Conservation (phyloP, 2,113 vertebrate genomes). For the Sinocyclocheilus anshuiensis region DNA sequence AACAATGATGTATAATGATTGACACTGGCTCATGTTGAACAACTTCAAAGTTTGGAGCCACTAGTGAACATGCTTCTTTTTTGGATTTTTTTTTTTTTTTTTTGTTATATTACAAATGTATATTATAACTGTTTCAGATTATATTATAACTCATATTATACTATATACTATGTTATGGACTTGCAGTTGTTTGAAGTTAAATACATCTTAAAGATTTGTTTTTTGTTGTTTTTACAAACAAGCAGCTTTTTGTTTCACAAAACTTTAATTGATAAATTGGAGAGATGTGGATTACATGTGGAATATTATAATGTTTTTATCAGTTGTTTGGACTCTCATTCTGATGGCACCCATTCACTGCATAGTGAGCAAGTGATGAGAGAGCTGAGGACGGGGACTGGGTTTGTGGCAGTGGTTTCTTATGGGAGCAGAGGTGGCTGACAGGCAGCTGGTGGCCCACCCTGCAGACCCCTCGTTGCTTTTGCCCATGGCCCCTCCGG, state of each 20-base stretch:
- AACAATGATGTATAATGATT: conserved; percentile 69
- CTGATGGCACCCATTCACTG: no score
- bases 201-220: no score
- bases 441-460: conserved; percentile 65
- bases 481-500: conserved; percentile 66
- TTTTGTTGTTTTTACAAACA: no score
- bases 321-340: background rate
- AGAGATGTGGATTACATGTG: background rate
- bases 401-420: conserved; percentile 55
- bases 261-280: background rate
- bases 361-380: background rate
- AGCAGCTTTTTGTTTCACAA: background rate
- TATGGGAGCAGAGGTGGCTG: conserved; percentile 28
- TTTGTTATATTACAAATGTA: background rate
- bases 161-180: no score
- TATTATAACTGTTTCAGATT: background rate
- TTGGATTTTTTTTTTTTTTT: background rate
- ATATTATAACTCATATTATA: no score
- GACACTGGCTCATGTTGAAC: conserved; percentile 70
- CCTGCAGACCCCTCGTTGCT: conserved; percentile 62
- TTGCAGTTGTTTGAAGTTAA: no score
- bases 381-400: conserved; percentile 50
- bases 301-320: background rate
- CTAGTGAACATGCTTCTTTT: background rate
- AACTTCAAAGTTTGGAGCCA: conserved; percentile 64